A percentile compares a stretch with the other conserved stretches of the same genome.
Conservation (phyloP, 2,113 vertebrate species). For the Martes martes region DNA sequence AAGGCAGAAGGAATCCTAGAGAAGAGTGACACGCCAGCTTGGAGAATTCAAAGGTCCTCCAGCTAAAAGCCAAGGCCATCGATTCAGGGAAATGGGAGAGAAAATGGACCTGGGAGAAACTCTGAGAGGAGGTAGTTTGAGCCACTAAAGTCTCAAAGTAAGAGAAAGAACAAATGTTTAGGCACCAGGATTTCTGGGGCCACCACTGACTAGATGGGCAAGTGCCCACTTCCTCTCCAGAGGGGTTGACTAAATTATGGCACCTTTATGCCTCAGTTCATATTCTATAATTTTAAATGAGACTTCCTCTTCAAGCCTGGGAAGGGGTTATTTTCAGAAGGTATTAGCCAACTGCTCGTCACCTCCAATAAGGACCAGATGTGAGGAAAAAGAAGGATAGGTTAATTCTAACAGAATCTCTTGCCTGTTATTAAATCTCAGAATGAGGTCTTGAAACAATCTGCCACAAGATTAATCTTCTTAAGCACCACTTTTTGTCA, state of each 20-base stretch:
- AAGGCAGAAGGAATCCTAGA: not conserved
- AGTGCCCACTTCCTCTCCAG: not conserved
- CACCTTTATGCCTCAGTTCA: constrained; percentile 45
- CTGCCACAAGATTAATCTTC: constrained; percentile 52
- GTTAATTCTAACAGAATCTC: constrained; percentile 32
- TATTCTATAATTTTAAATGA: constrained; percentile 14
- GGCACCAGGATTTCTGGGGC: not conserved
- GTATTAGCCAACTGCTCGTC: constrained; percentile 65
- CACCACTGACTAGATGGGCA: not conserved
- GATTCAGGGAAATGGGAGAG: not conserved
- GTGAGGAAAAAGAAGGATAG: not conserved
- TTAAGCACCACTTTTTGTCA: not conserved
- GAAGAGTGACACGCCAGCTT: not conserved
- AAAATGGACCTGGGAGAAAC: not conserved
- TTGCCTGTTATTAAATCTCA: constrained; percentile 63
- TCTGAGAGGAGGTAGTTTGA: not conserved
- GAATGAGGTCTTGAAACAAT: constrained; percentile 56
- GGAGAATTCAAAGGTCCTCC: not conserved
- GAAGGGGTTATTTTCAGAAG: constrained; percentile 14
- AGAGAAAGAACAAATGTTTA: not conserved
- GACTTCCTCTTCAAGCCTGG: not conserved
- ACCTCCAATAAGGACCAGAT: constrained; percentile 17
- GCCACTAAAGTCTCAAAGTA: not conserved
- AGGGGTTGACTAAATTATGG: not conserved
- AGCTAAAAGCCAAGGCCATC: not conserved